These are phyloP conservation scores for Tetrax tetrax DNA, from an alignment of 2,113 vertebrate species.

Conservation along the genomic window DNA sequence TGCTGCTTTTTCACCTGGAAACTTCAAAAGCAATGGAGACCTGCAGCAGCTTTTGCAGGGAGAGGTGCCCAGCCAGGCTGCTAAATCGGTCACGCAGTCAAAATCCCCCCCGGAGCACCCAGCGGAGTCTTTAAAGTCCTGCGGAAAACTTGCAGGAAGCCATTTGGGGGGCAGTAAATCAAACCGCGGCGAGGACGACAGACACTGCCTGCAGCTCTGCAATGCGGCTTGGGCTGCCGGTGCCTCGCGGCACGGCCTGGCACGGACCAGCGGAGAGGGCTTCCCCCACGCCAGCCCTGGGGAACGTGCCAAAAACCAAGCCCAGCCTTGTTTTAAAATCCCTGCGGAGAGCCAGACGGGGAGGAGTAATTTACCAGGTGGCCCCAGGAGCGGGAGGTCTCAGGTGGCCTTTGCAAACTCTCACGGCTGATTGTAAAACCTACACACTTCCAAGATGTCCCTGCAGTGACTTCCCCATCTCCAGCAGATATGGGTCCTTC, in stretches of 20 bases:
- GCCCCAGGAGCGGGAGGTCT: background rate
- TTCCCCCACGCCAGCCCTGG: background rate
- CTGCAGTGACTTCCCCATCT: background rate
- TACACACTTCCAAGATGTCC: background rate
- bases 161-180: conserved; percentile 16
- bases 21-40: background rate
- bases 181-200: accelerated
- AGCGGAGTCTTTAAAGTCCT: background rate
- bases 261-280: accelerated
- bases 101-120: background rate
- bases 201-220: background rate
- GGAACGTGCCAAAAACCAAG: background rate
- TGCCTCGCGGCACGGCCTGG: background rate
- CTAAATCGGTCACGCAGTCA: background rate
- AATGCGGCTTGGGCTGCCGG: background rate
- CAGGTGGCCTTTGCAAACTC: background rate
- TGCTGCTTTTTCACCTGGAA: background rate
- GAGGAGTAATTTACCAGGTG: background rate
- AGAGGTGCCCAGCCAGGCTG: background rate
- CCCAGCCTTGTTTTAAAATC: background rate
- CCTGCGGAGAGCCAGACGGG: background rate
- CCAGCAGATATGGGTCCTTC: background rate
- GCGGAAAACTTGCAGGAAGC: background rate
- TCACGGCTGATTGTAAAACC: background rate
- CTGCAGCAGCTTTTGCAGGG: background rate